Evolutionary conservation across 2,113 vertebrate species (phyloP).

Genomic region (Scytalopus superciliaris): DNA sequence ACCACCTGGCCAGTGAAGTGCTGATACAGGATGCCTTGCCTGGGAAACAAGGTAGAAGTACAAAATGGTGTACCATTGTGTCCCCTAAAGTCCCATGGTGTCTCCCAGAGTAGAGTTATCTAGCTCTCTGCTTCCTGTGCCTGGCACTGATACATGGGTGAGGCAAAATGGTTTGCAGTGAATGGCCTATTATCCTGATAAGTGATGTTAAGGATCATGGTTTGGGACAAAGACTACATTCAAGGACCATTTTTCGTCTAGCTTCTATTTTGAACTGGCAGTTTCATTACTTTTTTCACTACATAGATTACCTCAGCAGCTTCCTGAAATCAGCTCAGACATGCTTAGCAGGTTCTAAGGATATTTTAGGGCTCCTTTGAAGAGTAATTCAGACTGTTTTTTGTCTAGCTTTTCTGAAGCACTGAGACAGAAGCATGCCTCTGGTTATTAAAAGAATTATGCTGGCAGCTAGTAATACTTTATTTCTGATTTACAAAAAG

Average conservation of each 20-base stretch:
- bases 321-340: neutral
- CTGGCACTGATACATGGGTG: neutral
- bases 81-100: neutral
- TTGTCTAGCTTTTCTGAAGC: neutral
- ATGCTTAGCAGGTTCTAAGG: neutral
- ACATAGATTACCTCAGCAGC: neutral
- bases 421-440: neutral
- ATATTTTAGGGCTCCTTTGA: neutral
- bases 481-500: neutral
- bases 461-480: neutral
- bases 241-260: neutral
- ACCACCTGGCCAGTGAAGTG: neutral
- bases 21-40: neutral
- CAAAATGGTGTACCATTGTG: fast-evolving
- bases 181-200: neutral
- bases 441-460: neutral
- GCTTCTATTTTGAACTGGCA: neutral
- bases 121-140: neutral
- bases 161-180: neutral
- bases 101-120: neutral
- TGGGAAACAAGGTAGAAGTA: neutral
- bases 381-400: neutral
- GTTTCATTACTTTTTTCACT: neutral
- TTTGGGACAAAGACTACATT: neutral
- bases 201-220: neutral